Evolutionary conservation across 1,140 invertebrate genomes (phyloP).

Genomic region (Metaphire vulgaris): DNA sequence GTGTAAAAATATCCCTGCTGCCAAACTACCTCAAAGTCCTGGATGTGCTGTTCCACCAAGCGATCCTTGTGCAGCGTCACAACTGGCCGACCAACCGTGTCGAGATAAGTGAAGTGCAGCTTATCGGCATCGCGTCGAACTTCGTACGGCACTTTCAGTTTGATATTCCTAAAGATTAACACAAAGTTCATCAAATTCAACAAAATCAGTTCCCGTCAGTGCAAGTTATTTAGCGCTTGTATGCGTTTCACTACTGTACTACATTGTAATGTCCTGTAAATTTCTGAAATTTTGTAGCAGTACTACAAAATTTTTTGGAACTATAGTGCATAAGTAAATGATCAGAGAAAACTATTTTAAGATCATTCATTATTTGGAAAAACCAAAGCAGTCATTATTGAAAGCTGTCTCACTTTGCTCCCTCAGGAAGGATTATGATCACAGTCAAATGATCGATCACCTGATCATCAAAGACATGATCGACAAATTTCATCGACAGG

Average conservation of each 20-base stretch:
- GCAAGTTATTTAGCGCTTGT: no score
- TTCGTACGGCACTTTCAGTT: conserved; percentile 74
- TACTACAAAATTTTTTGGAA: no score
- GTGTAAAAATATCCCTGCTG: no score
- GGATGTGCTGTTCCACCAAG: conserved; percentile 92
- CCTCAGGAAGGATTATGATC: conserved; percentile 91
- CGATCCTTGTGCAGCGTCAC: conserved; percentile 78
- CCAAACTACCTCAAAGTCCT: conserved; percentile 70
- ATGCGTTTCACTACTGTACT: no score
- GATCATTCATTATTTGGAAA: no score
- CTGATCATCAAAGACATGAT: conserved; percentile 96
- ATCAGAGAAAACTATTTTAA: no score
- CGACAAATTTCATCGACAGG: conserved; percentile 83
- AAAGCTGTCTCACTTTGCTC: conserved; percentile 62
- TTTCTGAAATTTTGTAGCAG: no score
- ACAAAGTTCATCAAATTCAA: background rate
- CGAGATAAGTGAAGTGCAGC: conserved; percentile 86
- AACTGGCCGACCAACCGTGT: conserved; percentile 84
- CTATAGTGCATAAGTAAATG: no score
- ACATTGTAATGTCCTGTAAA: no score
- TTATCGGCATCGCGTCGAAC: conserved; percentile 68
- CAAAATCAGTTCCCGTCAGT: no score
- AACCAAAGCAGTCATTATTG: no score
- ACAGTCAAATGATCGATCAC: conserved; percentile 82
- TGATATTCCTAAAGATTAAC: conserved; percentile 59